Percentiles rank a stretch among this genome's conserved stretches.
Evolutionary conservation across 2,888 invertebrate genomes (phyloP).

Genomic region (Hirtodrosophila histrioides): DNA sequence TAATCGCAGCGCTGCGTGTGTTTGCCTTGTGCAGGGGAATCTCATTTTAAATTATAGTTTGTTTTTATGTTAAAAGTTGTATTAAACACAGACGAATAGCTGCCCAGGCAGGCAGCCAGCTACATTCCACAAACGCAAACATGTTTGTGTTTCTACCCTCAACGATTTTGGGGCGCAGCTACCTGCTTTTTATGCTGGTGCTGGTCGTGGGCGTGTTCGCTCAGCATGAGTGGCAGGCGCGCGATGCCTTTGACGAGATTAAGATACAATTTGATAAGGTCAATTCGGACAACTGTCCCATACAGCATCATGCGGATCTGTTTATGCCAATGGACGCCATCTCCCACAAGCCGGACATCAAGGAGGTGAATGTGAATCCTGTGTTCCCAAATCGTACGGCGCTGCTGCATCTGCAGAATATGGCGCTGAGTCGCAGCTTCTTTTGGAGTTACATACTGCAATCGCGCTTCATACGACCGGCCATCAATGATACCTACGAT

Average conservation of each 20-base stretch:
- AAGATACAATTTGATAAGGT: conserved; percentile 93
- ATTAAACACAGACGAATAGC: background rate
- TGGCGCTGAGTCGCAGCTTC: conserved; percentile 97
- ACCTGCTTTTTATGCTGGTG: conserved; percentile 80
- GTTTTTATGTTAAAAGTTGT: conserved; percentile 21
- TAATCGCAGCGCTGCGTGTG: conserved; percentile 48
- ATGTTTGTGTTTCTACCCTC: conserved; percentile 67
- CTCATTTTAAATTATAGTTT: conserved; percentile 30
- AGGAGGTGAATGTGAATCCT: conserved; percentile 96
- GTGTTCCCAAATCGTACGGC: conserved; percentile 97
- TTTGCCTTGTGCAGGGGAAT: conserved; percentile 30
- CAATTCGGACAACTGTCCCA: conserved; percentile 94
- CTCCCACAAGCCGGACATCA: conserved; percentile 96
- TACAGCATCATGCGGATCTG: conserved; percentile 93
- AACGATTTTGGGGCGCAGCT: conserved; percentile 82
- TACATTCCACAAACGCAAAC: conserved; percentile 14
- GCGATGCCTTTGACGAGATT: conserved; percentile 95
- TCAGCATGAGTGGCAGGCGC: conserved; percentile 96
- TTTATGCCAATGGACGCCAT: conserved; percentile 93
- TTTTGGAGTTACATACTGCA: conserved; percentile 98
- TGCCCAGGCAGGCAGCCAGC: conserved; percentile 26
- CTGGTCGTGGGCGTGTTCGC: conserved; percentile 88
- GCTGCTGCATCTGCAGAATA: conserved; percentile 96
- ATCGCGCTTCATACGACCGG: conserved; percentile 94
- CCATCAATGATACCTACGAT: conserved; percentile 96